Conservation (phyloP, 1,140 invertebrate genomes). For the Hylaeus anthracinus region DNA sequence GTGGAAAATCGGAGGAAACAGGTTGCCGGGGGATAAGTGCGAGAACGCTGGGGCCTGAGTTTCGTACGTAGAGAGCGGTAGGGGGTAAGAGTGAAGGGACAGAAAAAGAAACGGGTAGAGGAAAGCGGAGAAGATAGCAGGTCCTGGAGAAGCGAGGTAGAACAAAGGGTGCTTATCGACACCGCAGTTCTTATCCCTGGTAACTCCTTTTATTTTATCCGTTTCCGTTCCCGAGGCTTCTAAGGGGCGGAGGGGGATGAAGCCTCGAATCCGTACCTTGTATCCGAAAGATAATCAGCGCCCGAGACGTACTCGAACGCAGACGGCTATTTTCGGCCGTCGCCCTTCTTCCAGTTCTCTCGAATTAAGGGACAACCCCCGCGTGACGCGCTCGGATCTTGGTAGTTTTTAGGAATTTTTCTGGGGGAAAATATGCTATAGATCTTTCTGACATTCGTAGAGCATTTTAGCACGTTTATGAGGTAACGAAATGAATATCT, state of each 20-base stretch:
- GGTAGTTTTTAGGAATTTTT: too few species aligned
- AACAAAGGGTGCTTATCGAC: conserved; percentile 72
- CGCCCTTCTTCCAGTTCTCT: background rate
- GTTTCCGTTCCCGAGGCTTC: conserved; percentile 50
- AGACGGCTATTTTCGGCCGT: conserved; percentile 51
- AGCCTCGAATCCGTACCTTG: conserved; percentile 40
- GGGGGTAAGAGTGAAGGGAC: background rate
- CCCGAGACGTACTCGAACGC: conserved; percentile 47
- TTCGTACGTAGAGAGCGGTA: background rate
- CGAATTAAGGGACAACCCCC: background rate
- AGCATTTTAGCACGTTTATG: too few species aligned
- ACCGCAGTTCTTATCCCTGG: conserved; percentile 66
- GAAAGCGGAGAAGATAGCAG: conserved; percentile 46
- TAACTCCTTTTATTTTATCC: conserved; percentile 69
- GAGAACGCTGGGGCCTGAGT: background rate
- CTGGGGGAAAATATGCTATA: too few species aligned
- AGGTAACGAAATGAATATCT: too few species aligned
- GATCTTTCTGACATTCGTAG: too few species aligned
- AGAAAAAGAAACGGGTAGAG: conserved; percentile 12
- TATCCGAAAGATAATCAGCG: conserved; percentile 60
- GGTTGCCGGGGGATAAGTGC: conserved; percentile 6
- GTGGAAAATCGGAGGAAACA: conserved; percentile 52
- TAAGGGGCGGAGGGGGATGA: background rate
- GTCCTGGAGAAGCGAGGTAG: conserved; percentile 39
- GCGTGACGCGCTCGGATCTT: too few species aligned